Base-by-base conservation (phyloP, 2,797 vertebrate genomes). In the Pampus argenteus region DNA sequence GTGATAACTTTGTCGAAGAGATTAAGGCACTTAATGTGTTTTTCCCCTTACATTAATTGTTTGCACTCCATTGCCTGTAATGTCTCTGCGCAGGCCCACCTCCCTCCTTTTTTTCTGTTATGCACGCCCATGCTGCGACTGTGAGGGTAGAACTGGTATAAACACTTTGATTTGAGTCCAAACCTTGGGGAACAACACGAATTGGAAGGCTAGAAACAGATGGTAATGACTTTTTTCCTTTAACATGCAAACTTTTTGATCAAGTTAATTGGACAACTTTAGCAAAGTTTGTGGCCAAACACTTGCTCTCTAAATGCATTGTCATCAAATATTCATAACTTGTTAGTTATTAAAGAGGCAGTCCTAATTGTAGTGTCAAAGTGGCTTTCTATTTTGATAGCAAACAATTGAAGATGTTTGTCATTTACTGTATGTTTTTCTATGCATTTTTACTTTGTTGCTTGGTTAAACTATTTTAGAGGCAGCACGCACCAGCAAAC, bases 201-300 rank as follows among this genome's bases (percentile, higher is more conserved):
- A 91, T 78, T 71, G 78, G 79, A 82, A 84, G 85, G 84, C 87
- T 90, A 78, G 82, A 91, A 93, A 93, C 93, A 95, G 93, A 94
- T 94, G 93, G 93, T 92, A 92, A 93, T 92, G 83, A 64, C 81
- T 86, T 90, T 88, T 78, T 86, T 86, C 78, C 82, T 66, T 85
- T 80, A 90, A 90, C 84, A 84, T 76, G 74, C 80, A 92, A 91
- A 92, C 84, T 91, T 93, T 94, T 89, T 91, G 90, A 94, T 94
- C 84, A 91, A 89, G 83, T 89, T 94, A 94, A 93, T 93, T 94
- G 88, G 91, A 93, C 91, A 88, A 92, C 85, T 93, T 90, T 60
- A 78, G 88, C 68, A 76, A 93, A 92, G 83, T 93, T 93, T 87
- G 77, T 56, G 55, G 77, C 78, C 20, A 58, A 88, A 75, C 83